Base-by-base conservation (phyloP, 23 tunicate genomes). In the Diplosoma virens region DNA sequence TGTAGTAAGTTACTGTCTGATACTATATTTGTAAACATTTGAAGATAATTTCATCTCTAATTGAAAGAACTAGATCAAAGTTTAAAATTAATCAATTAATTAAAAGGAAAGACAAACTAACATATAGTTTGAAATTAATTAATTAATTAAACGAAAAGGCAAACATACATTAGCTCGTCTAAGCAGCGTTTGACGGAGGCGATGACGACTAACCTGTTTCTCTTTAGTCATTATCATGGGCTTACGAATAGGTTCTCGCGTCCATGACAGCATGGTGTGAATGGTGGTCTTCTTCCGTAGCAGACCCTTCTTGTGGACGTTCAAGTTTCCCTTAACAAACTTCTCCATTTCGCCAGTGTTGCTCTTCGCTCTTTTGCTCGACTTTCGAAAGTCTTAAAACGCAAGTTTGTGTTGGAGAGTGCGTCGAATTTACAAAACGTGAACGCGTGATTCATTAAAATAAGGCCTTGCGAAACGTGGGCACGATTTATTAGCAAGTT, bases 181-280 rank as follows among this genome's bases (percentile, higher is more conserved):
- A n/a, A n/a, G n/a, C n/a, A n/a, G n/a, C n/a, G n/a, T n/a, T n/a
- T n/a, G n/a, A n/a, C n/a, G n/a, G 23, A n/a, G 23, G 17, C 27
- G 25, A n/a, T n/a, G n/a, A n/a, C n/a, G n/a, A n/a, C 35, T 23
- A 47, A 92, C 97, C 67, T 85, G 91, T 30, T 92, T 92, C 5
- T 69, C 75, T 60, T 92, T 92, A 7, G 97, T 92, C 92, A 85
- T 85, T n/a, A 92, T 92, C 97, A 92, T 92, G 11, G 97, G 97
- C 63, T 92, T 92, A 47, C 78, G 55, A 36, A 92, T 92, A 4
- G 97, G 86, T 18, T 92, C 97, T 59, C 97, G 53, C 47, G 97
- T 92, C 97, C 97, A 92, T 11, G 92, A 85, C 59, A 92, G 59
- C 97, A 92, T 92, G 63, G 97, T 92, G 59, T 92, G 97, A 25